Base-by-base conservation (phyloP, 1,140 invertebrate genomes). In the Heliconius himera region DNA sequence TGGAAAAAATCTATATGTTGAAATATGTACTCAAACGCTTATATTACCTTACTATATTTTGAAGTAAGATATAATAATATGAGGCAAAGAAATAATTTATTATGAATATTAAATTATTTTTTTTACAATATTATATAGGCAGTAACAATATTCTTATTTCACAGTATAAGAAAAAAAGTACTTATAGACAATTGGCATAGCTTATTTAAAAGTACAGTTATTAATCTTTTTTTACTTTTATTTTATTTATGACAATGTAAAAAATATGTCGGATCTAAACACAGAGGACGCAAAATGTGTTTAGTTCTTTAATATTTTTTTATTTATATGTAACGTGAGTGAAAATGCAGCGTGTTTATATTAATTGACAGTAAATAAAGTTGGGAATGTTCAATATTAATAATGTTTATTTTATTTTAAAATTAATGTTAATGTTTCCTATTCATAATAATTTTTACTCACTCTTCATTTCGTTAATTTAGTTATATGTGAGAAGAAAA, bases 221-320 rank as follows among this genome's bases (percentile, higher is more conserved):
- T 36, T 9, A 26, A 9, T 46, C 0, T 60, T 9, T 60, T 60
- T 60, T 22, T 9, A 60, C 2, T 60, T 60, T n/a, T 22, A 26
- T 26, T 20, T 60, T 1, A 60, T 60, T n/a, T n/a, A 22, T 60
- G 20, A 60, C 20, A 26, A 60, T 11, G 41, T 8, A 60, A 76
- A 74, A 84, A 88, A 87, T 87, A 84, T 83, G 82, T 82, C 70
- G 72, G 78, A 86, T 74, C 73, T 87, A 85, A 88, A 60, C 81
- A 85, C 78, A 83, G 88, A 90, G 91, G 91, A 93, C 91, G 91
- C 88, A 88, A 84, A 78, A 74, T 83, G 81, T 90, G 84, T 81
- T 88, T 87, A 88, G 83, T 66, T 56, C 66, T 80, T 86, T 84
- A 26, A 74, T 79, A 60, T 77, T 22, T 80, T 72, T 29, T 33